A percentile compares a stretch with the other conserved stretches of the same genome.
phyloP scores from a whole-genome alignment of 2,113 vertebrate species.

The Ochotona princeps region DNA sequence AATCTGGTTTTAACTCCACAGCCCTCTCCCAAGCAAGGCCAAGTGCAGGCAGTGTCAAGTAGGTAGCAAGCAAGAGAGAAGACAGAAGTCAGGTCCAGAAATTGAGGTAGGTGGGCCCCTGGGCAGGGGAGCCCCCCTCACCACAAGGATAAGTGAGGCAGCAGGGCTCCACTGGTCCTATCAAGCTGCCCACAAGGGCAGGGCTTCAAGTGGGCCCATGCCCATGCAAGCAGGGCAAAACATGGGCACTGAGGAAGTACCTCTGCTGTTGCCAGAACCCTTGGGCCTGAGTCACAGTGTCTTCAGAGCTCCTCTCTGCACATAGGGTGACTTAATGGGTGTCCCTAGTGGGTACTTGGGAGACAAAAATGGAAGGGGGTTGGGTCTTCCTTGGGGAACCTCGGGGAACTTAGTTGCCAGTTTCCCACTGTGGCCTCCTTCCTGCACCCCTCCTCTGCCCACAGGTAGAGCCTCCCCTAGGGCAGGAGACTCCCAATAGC shows the following conservation, averaged over 20 bases:
- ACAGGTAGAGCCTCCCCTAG: background rate
- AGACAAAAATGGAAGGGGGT: background rate
- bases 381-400: background rate
- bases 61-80: conserved; percentile 70
- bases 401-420: background rate
- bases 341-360: background rate
- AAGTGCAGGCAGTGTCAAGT: conserved; percentile 70
- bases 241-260: background rate
- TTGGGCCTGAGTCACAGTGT: background rate
- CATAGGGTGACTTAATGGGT: background rate
- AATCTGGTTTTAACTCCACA: conserved; percentile 73
- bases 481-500: background rate
- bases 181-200: background rate
- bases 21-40: conserved; percentile 65
- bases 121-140: background rate
- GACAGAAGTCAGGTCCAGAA: conserved; percentile 73
- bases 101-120: conserved; percentile 66
- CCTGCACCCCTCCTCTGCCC: background rate
- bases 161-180: background rate
- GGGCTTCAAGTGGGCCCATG: background rate
- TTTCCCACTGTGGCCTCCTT: background rate
- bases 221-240: background rate
- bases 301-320: background rate
- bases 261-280: background rate
- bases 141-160: background rate